These are phyloP conservation scores for Mesopsocus fuscifrons DNA, from an alignment of 2,888 invertebrate genomes.

Conservation along the genomic window DNA sequence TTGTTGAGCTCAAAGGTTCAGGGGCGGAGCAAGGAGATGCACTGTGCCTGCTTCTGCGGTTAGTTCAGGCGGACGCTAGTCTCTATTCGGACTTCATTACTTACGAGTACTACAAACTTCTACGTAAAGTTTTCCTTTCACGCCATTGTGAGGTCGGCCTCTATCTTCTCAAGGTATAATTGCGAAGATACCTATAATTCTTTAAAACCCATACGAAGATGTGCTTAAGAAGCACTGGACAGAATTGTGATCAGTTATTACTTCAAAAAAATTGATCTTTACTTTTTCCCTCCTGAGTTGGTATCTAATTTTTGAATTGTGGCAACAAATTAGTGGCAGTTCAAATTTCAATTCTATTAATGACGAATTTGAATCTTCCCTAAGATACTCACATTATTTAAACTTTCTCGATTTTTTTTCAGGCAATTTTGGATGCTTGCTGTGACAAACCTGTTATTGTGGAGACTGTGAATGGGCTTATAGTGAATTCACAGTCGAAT, in stretches of 20 bases:
- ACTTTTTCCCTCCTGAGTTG: slow-evolving; percentile 3
- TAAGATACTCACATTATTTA: no score
- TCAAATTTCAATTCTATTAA: no score
- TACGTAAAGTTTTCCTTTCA: slow-evolving; percentile 41
- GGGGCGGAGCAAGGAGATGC: slow-evolving; percentile 41
- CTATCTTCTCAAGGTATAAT: slow-evolving; percentile 33
- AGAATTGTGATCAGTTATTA: no score
- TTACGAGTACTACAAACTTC: slow-evolving; percentile 23
- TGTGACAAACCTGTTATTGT: slow-evolving; percentile 37
- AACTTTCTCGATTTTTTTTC: no score
- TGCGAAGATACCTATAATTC: no score
- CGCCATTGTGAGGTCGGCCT: slow-evolving; percentile 35
- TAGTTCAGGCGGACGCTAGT: slow-evolving; percentile 37
- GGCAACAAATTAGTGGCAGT: no score
- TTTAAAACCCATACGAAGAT: no score
- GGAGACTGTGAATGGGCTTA: slow-evolving; percentile 22
- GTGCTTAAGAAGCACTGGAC: no score
- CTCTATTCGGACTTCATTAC: slow-evolving; percentile 38
- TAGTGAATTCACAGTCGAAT: slow-evolving; percentile 27
- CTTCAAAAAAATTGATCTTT: background rate
- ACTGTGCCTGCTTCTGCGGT: slow-evolving; percentile 35
- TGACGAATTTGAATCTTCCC: no score
- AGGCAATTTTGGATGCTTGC: slow-evolving; percentile 44
- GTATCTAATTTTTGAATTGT: slow-evolving; percentile 2
- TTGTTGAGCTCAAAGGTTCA: slow-evolving; percentile 40